Conservation (phyloP, 2,113 vertebrate species). For the Petrocephalus microphthalmus region DNA sequence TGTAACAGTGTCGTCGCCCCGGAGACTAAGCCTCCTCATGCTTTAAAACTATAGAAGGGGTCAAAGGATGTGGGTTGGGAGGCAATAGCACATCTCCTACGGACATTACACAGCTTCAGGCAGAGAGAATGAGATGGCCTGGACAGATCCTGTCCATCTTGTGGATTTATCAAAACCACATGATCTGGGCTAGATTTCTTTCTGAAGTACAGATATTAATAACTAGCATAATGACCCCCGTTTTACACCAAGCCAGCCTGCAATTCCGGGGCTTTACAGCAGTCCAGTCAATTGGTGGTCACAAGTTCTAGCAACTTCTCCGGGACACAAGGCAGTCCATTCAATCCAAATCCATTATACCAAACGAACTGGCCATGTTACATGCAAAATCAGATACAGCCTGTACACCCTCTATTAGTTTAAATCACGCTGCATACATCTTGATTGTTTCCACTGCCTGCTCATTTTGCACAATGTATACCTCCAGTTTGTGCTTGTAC, state of each 20-base stretch:
- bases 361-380: background rate
- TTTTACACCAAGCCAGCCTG: background rate
- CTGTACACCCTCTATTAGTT: no score
- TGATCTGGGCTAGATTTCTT: background rate
- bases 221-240: background rate
- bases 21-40: background rate
- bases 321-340: background rate
- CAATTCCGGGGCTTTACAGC: background rate
- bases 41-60: background rate
- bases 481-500: no score
- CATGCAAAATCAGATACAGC: no score
- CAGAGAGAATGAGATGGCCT: background rate
- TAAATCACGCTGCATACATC: no score
- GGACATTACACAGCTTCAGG: background rate
- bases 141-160: background rate
- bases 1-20: background rate
- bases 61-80: background rate
- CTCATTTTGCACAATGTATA: no score
- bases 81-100: background rate
- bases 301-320: background rate
- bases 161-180: background rate
- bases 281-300: background rate
- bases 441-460: no score
- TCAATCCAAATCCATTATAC: background rate
- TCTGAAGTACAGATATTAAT: background rate